Evolutionary conservation across 2,888 invertebrate species (phyloP), one percentile per base, ranked within the genome.

Genomic region (Acanthacorydalis orientalis): DNA sequence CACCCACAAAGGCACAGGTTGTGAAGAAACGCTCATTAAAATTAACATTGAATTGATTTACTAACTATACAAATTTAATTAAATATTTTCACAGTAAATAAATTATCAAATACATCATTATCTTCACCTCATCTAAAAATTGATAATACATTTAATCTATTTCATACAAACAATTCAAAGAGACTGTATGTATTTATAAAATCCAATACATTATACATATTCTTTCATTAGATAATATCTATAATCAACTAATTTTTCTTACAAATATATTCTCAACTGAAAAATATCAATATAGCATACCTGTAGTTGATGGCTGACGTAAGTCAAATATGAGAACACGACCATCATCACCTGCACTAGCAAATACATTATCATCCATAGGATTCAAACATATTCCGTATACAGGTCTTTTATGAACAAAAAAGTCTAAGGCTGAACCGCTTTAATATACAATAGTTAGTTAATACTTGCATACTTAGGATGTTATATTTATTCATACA

Each of bases 281-380:
- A 3, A 8, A 43, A 2, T 31, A 7, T 34, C 11, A 38, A 48
- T 12, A 31, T 8, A 16, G 7, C 23, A 4, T 48, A 51, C 51
- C 51, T 40, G 49, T 46, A 39, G 43, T 41, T 39, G 48, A 49
- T 42, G 79, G 74, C 55, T 78, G 76, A 57, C 91, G 67, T 40
- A 82, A 79, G 63, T 96, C 95, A 65, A 84, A 91, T 33, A 95
- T 72, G 38, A 90, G 72, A 51, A 95, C 73, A 51, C 86, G 73
- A 3, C 93, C 93, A 68, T 95, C 91, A 63, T 93, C 93, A 49
- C 91, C 89, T 7, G 95, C 93, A 43, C 88, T 91, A 31, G 87
- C 78, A 56, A 95, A 82, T 6, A 92, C 74, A 57, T 79, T 76
- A 53, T 86, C 82, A 61, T 88, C 86, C 59, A 77, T 75, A 0